Conservation (phyloP, 2,113 vertebrate species). For the Chaenogobius annularis region DNA sequence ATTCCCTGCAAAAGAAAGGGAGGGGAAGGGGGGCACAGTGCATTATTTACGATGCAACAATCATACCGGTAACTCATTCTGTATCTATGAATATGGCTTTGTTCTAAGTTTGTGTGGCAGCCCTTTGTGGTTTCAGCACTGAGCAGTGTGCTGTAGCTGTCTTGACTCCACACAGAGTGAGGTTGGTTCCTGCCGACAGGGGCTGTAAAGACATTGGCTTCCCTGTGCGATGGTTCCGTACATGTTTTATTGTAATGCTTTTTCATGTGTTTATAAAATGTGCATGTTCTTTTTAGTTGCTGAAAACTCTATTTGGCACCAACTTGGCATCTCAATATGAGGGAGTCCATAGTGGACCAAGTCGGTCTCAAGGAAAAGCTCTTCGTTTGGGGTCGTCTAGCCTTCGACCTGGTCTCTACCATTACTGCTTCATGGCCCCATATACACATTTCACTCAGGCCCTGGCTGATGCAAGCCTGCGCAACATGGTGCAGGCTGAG, state of each 20-base stretch:
- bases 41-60: too few species aligned
- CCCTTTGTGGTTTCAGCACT: constrained; percentile 72
- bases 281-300: constrained; percentile 70
- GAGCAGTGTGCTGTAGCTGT: constrained; percentile 73
- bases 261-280: neutral
- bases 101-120: constrained; percentile 43
- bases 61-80: too few species aligned
- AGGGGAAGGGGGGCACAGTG: too few species aligned
- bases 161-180: constrained; percentile 82
- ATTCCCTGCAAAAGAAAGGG: too few species aligned
- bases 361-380: constrained; percentile 87
- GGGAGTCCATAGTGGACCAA: constrained; percentile 83
- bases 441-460: constrained; percentile 99
- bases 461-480: constrained; percentile 91
- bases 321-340: constrained; percentile 95
- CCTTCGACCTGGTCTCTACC: constrained; percentile 90
- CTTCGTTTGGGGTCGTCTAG: constrained; percentile 93
- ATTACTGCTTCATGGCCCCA: constrained; percentile 98
- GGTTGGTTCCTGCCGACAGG: constrained; percentile 95
- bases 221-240: constrained; percentile 96
- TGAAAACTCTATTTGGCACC: constrained; percentile 96
- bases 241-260: constrained; percentile 56
- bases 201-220: constrained; percentile 82
- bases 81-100: neutral
- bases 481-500: constrained; percentile 95